Base-by-base conservation (phyloP, 2,113 vertebrate species). In the Lepus timidus region DNA sequence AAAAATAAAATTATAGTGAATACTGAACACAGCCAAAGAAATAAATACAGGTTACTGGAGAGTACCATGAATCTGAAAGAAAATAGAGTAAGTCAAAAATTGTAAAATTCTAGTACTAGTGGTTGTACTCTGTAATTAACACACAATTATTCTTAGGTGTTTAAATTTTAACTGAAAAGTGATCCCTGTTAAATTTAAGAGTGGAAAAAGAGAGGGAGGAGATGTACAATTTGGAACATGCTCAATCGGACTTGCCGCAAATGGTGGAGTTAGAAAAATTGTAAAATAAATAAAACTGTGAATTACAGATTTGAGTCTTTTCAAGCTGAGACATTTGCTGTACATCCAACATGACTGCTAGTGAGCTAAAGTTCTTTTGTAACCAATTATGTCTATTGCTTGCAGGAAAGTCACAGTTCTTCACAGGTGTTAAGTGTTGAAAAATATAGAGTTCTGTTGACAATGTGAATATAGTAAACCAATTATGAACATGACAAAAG, bases 401-500 rank as follows among this genome's bases (percentile, higher is more conserved):
- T 75, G 31, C 16, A 33, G 36, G 62, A 82, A 96, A 93, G 68
- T 93, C 80, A 75, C 61, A 90, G 29, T 85, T 74, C 19, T 97
- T 96, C 79, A 27, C 2, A 95, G 86, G 44, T 73, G 88, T 75
- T 84, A 96, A 97, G 70, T 96, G 90, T 44, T 93, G 85, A 85
- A 91, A 85, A 96, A n/a, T 73, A 96, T 70, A 85, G 90, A 94
- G 65, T 96, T 39, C 44, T 95, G 49, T 62, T 97, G 85, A 97
- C 75, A 92, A 94, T 92, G 58, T 0, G 73, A 96, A 92, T 67
- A 75, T 39, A 92, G 78, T 91, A 92, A 96, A 95, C 70, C 65
- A 39, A 93, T 97, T 97, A 94, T 6, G 2, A 97, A 85, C 92
- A 95, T 94, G 64, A 96, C 86, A 95, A 91, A 93, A 95, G 83